Evolutionary conservation across 2,797 vertebrate genomes (phyloP).

Genomic region (Clarias platycephalus): DNA sequence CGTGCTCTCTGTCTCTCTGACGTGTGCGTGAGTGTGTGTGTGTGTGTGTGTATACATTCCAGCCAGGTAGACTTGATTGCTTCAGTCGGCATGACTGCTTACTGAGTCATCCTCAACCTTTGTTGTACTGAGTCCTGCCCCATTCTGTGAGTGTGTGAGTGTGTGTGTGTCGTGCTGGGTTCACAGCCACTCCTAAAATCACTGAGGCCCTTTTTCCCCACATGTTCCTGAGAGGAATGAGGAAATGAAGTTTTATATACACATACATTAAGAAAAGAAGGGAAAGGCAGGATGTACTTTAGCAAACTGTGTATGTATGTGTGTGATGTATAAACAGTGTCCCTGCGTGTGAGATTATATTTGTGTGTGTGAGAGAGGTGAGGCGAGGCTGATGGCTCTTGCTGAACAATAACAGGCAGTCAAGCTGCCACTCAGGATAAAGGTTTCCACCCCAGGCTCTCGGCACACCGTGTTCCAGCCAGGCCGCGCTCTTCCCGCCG

Average conservation of each 20-base stretch:
- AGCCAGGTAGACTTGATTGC: constrained; percentile 39
- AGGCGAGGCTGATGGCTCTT: constrained; percentile 40
- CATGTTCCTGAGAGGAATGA: constrained; percentile 29
- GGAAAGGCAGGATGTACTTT: not conserved
- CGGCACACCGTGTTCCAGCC: constrained; percentile 47
- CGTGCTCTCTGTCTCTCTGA: not conserved
- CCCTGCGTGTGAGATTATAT: constrained; percentile 44
- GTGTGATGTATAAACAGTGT: constrained; percentile 29
- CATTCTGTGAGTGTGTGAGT: constrained; percentile 8
- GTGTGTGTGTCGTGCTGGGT: constrained; percentile 4
- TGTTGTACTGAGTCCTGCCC: constrained; percentile 13
- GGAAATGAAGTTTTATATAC: not conserved
- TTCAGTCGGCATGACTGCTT: constrained; percentile 38
- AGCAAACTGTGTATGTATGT: constrained; percentile 27
- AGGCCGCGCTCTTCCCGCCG: constrained; percentile 57
- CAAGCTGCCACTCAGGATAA: constrained; percentile 69
- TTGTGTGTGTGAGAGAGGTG: constrained; percentile 25
- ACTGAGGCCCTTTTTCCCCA: not conserved
- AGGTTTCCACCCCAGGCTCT: constrained; percentile 72
- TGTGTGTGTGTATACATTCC: constrained; percentile 9
- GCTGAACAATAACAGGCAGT: constrained; percentile 32
- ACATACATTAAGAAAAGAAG: constrained; percentile 2
- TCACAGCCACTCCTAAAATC: constrained; percentile 56
- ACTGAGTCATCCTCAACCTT: constrained; percentile 42
- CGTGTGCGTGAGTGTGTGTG: constrained; percentile 9